phyloP scores from a whole-genome alignment of 1,140 invertebrate genomes.

The Artemia franciscana region DNA sequence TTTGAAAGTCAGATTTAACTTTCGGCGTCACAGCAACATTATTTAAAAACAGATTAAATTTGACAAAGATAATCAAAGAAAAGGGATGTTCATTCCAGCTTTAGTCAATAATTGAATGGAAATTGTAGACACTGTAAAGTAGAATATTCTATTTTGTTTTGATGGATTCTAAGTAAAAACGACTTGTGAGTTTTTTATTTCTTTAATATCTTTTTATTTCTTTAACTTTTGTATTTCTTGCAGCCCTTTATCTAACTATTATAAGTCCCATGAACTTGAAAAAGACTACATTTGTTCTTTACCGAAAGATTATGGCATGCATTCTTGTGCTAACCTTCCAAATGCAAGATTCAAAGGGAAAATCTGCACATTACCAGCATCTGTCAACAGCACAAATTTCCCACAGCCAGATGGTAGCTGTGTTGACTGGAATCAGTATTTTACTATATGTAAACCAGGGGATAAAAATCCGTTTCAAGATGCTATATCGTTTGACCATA shows the following conservation, averaged over 20 bases:
- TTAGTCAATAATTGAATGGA: no score
- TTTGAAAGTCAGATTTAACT: no score
- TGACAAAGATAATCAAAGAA: no score
- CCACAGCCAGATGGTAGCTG: constrained; percentile 27
- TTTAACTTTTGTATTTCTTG: background rate
- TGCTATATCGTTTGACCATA: constrained; percentile 98
- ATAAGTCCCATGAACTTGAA: constrained; percentile 36
- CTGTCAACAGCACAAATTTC: constrained; percentile 12
- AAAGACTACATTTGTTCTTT: constrained; percentile 93
- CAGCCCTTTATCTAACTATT: constrained; percentile 22
- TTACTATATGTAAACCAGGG: constrained; percentile 71
- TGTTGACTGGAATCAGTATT: constrained; percentile 99
- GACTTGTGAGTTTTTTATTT: no score
- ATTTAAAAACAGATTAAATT: no score
- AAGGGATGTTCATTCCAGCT: no score
- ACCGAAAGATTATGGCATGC: constrained; percentile 82
- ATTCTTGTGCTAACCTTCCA: constrained; percentile 65
- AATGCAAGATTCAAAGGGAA: constrained; percentile 41
- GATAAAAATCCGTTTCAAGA: constrained; percentile 95
- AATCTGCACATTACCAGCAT: constrained; percentile 19
- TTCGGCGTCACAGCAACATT: no score
- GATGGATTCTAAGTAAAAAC: no score
- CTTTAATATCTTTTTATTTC: no score
- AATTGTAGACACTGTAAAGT: no score
- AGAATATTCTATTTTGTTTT: no score